Evolutionary conservation across 2,113 vertebrate genomes (phyloP).

Genomic region (Stigmatopora argus): DNA sequence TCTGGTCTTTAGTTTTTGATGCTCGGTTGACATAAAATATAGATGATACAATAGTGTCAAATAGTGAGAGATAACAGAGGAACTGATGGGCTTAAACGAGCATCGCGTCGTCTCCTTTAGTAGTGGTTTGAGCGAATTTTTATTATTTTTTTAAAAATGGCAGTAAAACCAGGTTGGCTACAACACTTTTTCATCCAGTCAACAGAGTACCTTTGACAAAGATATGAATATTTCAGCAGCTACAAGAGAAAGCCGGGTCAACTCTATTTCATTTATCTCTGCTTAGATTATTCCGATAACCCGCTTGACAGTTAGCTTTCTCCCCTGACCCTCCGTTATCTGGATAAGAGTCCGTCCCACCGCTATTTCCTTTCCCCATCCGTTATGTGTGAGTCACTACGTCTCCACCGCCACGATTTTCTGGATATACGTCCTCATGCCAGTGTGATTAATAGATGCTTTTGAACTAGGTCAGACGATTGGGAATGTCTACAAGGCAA

Average conservation of each 20-base stretch:
- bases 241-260: background rate
- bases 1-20: no score
- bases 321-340: conserved; percentile 5
- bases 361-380: background rate
- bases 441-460: conserved; percentile 65
- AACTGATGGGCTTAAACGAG: no score
- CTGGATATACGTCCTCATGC: conserved; percentile 30
- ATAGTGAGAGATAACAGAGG: no score
- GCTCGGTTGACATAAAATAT: no score
- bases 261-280: conserved; percentile 1
- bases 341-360: conserved; percentile 1
- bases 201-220: background rate
- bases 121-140: no score
- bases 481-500: conserved; percentile 35
- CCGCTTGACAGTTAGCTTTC: conserved; percentile 4
- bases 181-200: background rate
- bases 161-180: no score
- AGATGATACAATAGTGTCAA: no score
- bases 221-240: background rate
- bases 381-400: conserved; percentile 14
- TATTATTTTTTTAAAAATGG: no score
- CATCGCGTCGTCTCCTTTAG: no score
- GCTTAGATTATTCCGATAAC: conserved; percentile 11
- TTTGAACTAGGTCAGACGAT: conserved; percentile 53
- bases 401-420: conserved; percentile 4